Evolutionary conservation across 2,797 vertebrate genomes (phyloP).

Genomic region (Danionella dracula): DNA sequence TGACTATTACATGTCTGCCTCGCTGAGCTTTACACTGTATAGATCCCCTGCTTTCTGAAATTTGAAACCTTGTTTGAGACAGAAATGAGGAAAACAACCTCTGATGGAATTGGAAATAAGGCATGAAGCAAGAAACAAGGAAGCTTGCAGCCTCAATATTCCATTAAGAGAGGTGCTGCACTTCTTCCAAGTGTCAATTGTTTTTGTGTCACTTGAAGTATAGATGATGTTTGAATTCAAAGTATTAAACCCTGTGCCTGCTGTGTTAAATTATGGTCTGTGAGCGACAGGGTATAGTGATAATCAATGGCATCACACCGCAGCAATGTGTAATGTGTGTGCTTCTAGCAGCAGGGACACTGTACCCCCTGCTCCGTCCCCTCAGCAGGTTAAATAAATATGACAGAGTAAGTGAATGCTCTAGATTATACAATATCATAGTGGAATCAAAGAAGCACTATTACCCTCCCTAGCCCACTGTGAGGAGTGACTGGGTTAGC

Average conservation of each 20-base stretch:
- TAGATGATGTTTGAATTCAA: constrained; percentile 77
- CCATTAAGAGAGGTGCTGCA: constrained; percentile 68
- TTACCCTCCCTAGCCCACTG: constrained; percentile 91
- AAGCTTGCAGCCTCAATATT: constrained; percentile 65
- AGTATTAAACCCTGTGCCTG: constrained; percentile 79
- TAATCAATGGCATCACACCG: constrained; percentile 95
- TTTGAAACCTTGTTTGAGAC: constrained; percentile 1
- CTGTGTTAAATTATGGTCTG: constrained; percentile 98
- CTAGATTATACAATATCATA: constrained; percentile 92
- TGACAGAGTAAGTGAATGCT: constrained; percentile 86
- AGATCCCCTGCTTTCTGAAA: constrained; percentile 9
- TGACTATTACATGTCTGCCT: not conserved
- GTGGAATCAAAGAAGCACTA: constrained; percentile 89
- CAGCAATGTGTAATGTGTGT: constrained; percentile 87
- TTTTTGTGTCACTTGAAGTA: constrained; percentile 76
- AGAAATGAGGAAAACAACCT: not conserved
- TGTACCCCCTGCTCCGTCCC: constrained; percentile 84
- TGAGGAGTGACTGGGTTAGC: constrained; percentile 85
- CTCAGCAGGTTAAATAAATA: constrained; percentile 98
- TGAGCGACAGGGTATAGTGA: constrained; percentile 82
- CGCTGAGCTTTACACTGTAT: not conserved
- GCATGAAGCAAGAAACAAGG: constrained; percentile 45
- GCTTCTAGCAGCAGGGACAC: constrained; percentile 86
- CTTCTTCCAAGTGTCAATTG: constrained; percentile 75
- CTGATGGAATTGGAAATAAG: constrained; percentile 17